Evolutionary conservation across 1,140 invertebrate species (phyloP), one percentile per base, ranked within the genome.

Genomic region (Monochamus saltuarius): DNA sequence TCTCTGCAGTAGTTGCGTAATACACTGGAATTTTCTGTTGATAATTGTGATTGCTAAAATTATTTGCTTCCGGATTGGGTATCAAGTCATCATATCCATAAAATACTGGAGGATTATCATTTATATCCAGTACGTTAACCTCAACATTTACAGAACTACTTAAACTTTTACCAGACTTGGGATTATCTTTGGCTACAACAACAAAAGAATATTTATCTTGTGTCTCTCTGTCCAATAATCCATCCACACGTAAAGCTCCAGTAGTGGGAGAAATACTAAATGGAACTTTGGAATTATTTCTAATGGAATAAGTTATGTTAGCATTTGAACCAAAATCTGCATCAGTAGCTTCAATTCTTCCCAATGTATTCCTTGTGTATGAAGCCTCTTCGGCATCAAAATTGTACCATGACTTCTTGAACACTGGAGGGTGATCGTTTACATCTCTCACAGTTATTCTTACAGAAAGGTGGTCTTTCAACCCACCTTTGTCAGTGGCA

Each of bases 391-490:
- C 79, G 0, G 93, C 81, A 62, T 91, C 87, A 70, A 94, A 95
- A 11, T 83, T 87, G 74, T 95, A 96, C 82, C 86, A 89, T 1
- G 87, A 82, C 67, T 90, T 87, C 61, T 85, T 86, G 64, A 95
- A 96, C 43, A 85, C 83, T 0, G 93, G 93, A 11, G 87, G 83
- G 72, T 94, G 91, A 71, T 95, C 89, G 71, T 96, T 96, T 0
- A 94, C 83, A 75, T 95, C 92, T 61, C 85, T 84, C 0, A 95
- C 80, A 29, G 82, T 78, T 0, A 89, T 77, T 51, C 87, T 83
- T 0, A 95, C 77, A 37, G 83, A 84, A 2, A 90, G 83, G 43
- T 81, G 79, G 51, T 91, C 87, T 47, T 80, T 83, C 0, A 94
- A 74, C 1, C 85, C 86, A 7, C 87, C 91, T 4, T 85, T 83